Base-by-base conservation (phyloP, 53 echinoderm and acorn worm species). In the Holothuria scabra region DNA sequence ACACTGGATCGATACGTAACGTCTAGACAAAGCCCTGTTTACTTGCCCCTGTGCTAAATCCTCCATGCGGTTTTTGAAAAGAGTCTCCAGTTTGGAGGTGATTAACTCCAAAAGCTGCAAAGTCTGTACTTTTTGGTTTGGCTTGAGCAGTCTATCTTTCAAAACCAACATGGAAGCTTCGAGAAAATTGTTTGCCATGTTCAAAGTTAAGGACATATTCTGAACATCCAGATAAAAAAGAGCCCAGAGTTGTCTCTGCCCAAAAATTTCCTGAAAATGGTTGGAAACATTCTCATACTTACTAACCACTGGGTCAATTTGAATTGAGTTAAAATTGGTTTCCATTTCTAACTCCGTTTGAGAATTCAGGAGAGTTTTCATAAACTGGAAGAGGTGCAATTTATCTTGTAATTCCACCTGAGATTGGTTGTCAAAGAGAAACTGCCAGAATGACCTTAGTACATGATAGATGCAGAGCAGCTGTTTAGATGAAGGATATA, bases 21-120 rank as follows among this genome's bases (percentile, higher is more conserved):
- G 46, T 21, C 74, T 60, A 11, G 41, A 33, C 24, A 92, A 68
- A 25, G 84, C 86, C 60, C 46, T 81, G 16, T 65, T 59, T 60
- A 92, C 58, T 44, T 86, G 23, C 56, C 89, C 89, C 59, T 89
- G 44, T 24, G 75, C 82, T 16, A 92, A 67, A 44, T 92, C 92
- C 60, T 86, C 72, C n/a, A 92, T 57, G 23, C 89, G 85, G 23
- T 46, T 81, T 46, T 66, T 84, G 78, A 80, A 92, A 35, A 85
- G 80, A 31, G 62, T 60, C 48, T 92, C 86, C 62, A 92, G 55
- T 28, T 89, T 49, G 46, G 85, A 69, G 66, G 85, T 68, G 11
- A 92, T 32, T 37, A 92, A 86, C 28, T 92, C 92, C 37, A 92
- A 65, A n/a, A 89, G n/a, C 62, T 89, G 89, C 37, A 89, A 67